A percentile compares a stretch with the other conserved stretches of the same genome.
phyloP scores from a whole-genome alignment of 2,113 vertebrate species.

The Picathartes gymnocephalus region DNA sequence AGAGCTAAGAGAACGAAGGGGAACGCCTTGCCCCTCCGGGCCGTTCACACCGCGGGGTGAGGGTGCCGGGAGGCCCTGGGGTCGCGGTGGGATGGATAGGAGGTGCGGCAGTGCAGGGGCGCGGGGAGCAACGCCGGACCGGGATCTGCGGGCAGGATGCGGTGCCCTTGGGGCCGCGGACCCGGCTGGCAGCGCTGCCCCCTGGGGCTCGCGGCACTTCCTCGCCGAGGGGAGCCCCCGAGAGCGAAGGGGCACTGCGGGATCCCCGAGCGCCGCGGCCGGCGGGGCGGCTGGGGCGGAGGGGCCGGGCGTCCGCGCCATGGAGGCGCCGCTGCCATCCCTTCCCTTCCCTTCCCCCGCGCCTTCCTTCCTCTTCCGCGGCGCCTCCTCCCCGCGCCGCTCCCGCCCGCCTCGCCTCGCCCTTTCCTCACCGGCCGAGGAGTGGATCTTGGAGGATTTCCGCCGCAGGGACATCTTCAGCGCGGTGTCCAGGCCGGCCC shows the following conservation, averaged over 20 bases:
- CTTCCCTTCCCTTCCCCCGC: neutral
- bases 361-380: neutral
- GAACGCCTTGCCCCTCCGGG: no score
- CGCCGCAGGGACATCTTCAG: conserved; percentile 47
- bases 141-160: neutral
- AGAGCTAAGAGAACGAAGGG: neutral
- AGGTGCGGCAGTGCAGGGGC: neutral
- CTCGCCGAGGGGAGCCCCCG: neutral
- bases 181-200: neutral
- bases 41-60: neutral
- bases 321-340: neutral
- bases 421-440: conserved; percentile 23
- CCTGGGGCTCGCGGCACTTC: neutral
- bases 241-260: neutral
- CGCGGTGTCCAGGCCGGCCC: conserved; percentile 17
- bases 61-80: fast-evolving
- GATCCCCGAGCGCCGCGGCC: neutral
- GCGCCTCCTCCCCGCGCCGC: neutral
- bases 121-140: neutral
- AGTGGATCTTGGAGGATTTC: conserved; percentile 52
- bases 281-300: neutral
- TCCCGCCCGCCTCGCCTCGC: neutral
- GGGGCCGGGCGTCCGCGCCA: neutral
- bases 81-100: neutral
- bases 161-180: neutral